Conservation (phyloP, 2,888 invertebrate genomes). For the Microplitis manilae region DNA sequence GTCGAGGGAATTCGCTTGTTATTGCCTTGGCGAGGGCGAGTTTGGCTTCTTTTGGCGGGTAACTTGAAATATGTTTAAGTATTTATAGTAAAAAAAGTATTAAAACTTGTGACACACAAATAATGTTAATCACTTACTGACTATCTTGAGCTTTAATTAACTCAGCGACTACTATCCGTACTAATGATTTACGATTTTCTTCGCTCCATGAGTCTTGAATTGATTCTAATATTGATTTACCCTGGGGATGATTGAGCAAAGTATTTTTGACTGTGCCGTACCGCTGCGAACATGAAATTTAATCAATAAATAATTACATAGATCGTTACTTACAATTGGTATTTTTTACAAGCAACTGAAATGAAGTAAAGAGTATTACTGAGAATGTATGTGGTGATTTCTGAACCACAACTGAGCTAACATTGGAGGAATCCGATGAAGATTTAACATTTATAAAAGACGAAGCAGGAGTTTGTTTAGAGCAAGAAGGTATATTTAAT, state of each 20-base stretch:
- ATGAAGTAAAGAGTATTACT: neutral
- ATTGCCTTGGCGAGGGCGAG: neutral
- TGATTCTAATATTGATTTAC: neutral
- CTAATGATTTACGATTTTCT: neutral
- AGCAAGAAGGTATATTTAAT: neutral
- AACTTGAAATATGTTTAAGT: neutral
- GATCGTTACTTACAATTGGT: neutral
- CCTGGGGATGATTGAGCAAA: neutral
- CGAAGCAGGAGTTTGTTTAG: neutral
- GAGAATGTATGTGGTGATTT: constrained; percentile 1
- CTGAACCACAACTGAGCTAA: neutral
- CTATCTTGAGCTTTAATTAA: neutral
- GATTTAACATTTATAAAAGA: neutral
- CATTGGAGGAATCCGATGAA: neutral
- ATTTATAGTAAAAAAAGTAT: neutral
- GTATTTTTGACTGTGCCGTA: neutral
- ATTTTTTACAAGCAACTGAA: neutral
- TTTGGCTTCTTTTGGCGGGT: neutral
- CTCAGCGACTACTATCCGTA: neutral
- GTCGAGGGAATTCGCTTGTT: neutral
- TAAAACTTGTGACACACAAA: neutral
- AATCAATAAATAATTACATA: neutral
- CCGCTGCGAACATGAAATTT: neutral
- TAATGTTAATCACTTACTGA: neutral
- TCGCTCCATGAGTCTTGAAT: neutral